A percentile compares a stretch with the other conserved stretches of the same genome.
Evolutionary conservation across 2,797 vertebrate species (phyloP).

Genomic region (Myotis planiceps): DNA sequence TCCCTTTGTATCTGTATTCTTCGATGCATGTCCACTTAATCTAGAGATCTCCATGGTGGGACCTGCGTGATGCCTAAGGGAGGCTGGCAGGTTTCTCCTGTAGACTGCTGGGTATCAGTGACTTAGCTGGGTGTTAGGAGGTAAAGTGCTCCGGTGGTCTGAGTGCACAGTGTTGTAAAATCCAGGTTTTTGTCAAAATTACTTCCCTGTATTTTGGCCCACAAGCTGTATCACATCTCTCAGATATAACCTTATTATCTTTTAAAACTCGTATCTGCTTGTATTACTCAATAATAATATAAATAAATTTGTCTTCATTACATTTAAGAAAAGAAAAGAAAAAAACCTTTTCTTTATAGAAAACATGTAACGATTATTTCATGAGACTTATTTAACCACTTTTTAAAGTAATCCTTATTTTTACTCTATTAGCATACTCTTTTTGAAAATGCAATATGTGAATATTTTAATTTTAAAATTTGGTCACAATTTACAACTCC

Average conservation of each 20-base stretch:
- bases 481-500: not conserved
- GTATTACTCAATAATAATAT: not conserved
- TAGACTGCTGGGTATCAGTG: not conserved
- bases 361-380: not conserved
- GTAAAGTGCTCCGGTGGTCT: not conserved
- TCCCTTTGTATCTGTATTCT: not conserved
- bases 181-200: not conserved
- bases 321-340: not conserved
- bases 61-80: rapidly evolving
- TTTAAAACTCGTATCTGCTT: not conserved
- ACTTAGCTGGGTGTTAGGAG: not conserved
- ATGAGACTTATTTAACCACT: not conserved
- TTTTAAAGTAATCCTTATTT: not conserved
- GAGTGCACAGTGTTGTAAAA: not conserved
- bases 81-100: not conserved
- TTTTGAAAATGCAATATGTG: not conserved
- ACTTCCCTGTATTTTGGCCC: not conserved
- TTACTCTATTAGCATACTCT: not conserved
- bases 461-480: slow-evolving; percentile 15
- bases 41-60: not conserved
- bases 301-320: slow-evolving; percentile 12
- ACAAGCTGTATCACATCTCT: not conserved
- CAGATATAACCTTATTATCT: not conserved
- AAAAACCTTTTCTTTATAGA: not conserved
- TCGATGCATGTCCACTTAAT: not conserved